Conservation (phyloP, 2,888 invertebrate species). For the Myathropa florea region DNA sequence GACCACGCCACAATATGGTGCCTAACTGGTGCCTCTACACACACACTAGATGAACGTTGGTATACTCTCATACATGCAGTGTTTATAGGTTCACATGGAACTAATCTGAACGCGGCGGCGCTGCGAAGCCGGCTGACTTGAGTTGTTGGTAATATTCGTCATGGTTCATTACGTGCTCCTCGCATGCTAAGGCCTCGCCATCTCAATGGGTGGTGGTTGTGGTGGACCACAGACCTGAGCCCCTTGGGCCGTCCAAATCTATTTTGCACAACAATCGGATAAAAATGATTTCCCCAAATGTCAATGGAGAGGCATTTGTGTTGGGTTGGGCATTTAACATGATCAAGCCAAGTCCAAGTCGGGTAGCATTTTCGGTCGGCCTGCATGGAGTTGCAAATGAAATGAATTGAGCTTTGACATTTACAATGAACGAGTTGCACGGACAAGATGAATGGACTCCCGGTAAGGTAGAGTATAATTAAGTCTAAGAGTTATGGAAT, state of each 20-base stretch:
- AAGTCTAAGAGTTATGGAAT: background rate
- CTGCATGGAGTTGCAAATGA: constrained; percentile 19
- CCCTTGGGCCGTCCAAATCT: constrained; percentile 47
- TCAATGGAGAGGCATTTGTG: constrained; percentile 46
- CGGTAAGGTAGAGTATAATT: background rate
- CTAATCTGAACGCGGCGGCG: constrained; percentile 45
- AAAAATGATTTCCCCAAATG: constrained; percentile 58
- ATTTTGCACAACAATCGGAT: constrained; percentile 38
- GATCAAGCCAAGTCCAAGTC: constrained; percentile 22
- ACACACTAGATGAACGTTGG: background rate
- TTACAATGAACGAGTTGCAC: background rate
- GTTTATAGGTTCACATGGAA: constrained; percentile 37
- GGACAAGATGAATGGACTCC: background rate
- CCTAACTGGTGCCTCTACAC: constrained; percentile 42
- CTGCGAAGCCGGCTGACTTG: constrained; percentile 24
- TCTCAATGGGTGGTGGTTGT: constrained; percentile 62
- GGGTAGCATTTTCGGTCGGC: constrained; percentile 34
- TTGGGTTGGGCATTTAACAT: constrained; percentile 56
- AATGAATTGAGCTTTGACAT: constrained; percentile 62
- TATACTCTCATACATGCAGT: background rate
- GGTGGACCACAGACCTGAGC: constrained; percentile 53
- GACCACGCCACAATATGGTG: constrained; percentile 52
- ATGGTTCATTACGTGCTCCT: constrained; percentile 65
- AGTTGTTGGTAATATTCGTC: constrained; percentile 63
- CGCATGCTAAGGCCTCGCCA: constrained; percentile 53